Conservation (phyloP, 2,113 vertebrate genomes). For the Archilochus colubris region DNA sequence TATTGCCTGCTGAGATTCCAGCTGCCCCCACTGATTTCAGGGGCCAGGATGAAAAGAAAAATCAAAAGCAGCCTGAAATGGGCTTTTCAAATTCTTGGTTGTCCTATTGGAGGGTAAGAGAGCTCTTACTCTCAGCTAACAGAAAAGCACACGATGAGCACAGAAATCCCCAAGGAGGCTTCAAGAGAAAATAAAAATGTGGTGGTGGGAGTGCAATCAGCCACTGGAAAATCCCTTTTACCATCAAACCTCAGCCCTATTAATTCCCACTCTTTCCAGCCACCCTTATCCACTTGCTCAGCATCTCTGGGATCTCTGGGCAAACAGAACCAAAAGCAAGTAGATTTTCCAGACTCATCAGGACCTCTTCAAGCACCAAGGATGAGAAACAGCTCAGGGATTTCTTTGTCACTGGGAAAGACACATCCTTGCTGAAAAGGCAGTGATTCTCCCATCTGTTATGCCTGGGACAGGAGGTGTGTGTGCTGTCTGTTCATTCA, state of each 20-base stretch:
- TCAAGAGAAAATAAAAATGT: neutral
- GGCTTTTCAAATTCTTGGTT: neutral
- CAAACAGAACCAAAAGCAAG: neutral
- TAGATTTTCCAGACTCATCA: neutral
- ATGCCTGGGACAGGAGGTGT: neutral
- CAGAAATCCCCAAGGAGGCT: neutral
- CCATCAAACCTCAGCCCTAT: neutral
- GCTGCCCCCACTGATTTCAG: neutral
- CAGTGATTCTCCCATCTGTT: neutral
- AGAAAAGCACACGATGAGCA: neutral
- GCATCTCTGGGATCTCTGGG: neutral
- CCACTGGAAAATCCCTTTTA: neutral
- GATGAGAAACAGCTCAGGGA: neutral
- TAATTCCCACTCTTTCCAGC: neutral
- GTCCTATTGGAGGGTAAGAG: neutral
- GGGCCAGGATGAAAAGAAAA: neutral
- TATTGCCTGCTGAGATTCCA: neutral
- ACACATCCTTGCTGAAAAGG: accelerated
- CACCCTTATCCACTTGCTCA: neutral
- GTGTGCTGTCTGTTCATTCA: neutral
- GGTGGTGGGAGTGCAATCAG: neutral
- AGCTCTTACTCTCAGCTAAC: accelerated
- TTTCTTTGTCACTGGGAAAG: neutral
- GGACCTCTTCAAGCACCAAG: neutral
- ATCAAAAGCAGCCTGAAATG: neutral